Evolutionary conservation across 1,140 invertebrate species (phyloP).

Genomic region (Homarus americanus): DNA sequence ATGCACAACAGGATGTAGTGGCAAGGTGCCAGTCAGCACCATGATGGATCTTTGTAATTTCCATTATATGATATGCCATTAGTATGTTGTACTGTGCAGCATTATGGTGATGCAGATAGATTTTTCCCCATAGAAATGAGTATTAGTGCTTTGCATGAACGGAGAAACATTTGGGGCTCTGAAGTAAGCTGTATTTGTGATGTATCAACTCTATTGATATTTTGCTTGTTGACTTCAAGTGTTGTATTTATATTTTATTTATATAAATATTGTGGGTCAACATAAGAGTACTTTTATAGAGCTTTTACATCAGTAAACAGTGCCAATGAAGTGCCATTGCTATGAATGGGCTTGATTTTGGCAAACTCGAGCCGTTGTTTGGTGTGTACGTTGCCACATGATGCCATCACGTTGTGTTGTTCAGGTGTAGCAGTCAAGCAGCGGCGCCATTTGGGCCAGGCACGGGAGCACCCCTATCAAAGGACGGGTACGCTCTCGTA

Average conservation of each 20-base stretch:
- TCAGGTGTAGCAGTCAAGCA: conserved; percentile 86
- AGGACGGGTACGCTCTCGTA: conserved; percentile 88
- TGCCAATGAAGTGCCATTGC: conserved; percentile 11
- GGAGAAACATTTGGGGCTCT: conserved; percentile 15
- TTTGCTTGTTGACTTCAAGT: neutral
- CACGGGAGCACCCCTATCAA: conserved; percentile 95
- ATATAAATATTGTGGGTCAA: neutral
- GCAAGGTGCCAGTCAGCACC: conserved; percentile 40
- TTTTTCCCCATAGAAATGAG: conserved; percentile 34
- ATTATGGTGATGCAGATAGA: conserved; percentile 31
- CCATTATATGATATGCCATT: conserved; percentile 31
- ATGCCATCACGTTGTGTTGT: conserved; percentile 77
- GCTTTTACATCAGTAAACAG: conserved; percentile 4
- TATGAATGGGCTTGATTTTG: conserved; percentile 31
- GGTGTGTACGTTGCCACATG: conserved; percentile 71
- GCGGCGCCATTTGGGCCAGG: conserved; percentile 88
- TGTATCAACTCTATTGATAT: neutral
- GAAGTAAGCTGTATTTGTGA: conserved; percentile 23
- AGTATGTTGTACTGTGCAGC: conserved; percentile 35
- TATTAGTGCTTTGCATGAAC: conserved; percentile 62
- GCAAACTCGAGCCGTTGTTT: conserved; percentile 47
- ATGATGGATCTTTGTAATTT: conserved; percentile 28
- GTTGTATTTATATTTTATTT: neutral
- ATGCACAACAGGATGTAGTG: conserved; percentile 56
- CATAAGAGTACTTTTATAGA: neutral